phyloP scores from a whole-genome alignment of 1,140 invertebrate genomes.

The Aricia agestis region DNA sequence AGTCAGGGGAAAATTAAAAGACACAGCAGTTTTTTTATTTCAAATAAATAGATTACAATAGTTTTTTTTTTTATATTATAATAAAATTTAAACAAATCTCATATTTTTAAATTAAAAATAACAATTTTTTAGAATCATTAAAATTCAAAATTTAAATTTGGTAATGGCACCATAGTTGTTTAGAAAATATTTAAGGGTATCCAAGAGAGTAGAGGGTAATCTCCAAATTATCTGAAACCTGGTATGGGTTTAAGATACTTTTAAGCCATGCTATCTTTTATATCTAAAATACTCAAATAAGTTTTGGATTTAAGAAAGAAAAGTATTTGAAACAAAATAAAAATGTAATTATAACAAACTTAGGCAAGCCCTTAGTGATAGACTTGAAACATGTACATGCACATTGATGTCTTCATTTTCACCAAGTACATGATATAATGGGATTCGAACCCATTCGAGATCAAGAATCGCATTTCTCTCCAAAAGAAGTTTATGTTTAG shows the following conservation, averaged over 20 bases:
- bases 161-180: slow-evolving; percentile 64
- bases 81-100: not conserved
- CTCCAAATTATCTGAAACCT: slow-evolving; percentile 20
- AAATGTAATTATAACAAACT: not conserved
- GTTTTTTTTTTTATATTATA: too few species aligned
- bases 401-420: not conserved
- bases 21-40: slow-evolving; percentile 7
- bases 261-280: not conserved
- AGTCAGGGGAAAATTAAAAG: slow-evolving; percentile 14
- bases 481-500: not conserved
- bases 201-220: slow-evolving; percentile 41
- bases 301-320: not conserved
- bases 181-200: slow-evolving; percentile 38
- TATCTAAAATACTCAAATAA: not conserved
- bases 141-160: not conserved
- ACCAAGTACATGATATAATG: not conserved
- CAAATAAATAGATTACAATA: not conserved
- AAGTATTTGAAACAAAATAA: not conserved
- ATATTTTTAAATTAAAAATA: slow-evolving; percentile 32
- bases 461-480: not conserved
- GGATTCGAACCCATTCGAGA: not conserved
- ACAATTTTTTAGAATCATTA: slow-evolving; percentile 28
- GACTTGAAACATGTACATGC: not conserved
- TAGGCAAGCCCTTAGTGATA: not conserved
- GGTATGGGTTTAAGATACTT: not conserved